Percentiles rank a stretch among this genome's conserved stretches.
phyloP scores from a whole-genome alignment of 2,888 invertebrate genomes.

The Salticus scenicus region DNA sequence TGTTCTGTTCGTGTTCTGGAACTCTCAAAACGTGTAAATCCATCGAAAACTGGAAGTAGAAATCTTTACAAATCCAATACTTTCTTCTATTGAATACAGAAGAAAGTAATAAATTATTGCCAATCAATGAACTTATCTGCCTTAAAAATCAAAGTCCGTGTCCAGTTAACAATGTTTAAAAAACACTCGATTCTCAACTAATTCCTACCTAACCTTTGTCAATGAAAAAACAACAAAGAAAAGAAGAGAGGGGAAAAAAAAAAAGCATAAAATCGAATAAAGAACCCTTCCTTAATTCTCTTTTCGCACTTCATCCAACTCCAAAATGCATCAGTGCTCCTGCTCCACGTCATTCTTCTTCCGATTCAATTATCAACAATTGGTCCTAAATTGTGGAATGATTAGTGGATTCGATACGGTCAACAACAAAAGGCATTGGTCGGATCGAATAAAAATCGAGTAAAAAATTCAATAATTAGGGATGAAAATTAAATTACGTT shows the following conservation, averaged over 20 bases:
- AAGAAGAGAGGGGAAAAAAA: background rate
- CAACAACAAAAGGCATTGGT: background rate
- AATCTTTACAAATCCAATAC: too few relatives aligned
- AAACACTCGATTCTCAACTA: too few relatives aligned
- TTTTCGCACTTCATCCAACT: background rate
- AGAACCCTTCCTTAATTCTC: background rate
- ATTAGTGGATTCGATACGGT: background rate
- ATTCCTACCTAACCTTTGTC: background rate
- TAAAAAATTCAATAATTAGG: background rate
- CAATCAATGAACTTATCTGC: too few relatives aligned
- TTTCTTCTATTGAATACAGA: too few relatives aligned
- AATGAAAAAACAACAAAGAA: background rate
- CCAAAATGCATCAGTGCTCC: background rate
- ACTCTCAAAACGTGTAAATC: too few relatives aligned
- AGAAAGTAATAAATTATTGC: too few relatives aligned
- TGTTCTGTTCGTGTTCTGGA: too few relatives aligned
- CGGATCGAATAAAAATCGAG: background rate
- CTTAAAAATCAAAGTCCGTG: too few relatives aligned
- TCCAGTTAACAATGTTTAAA: too few relatives aligned
- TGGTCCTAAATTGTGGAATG: background rate
- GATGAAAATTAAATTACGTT: background rate
- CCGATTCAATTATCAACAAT: conserved; percentile 3
- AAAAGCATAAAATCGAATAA: background rate
- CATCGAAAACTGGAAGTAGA: too few relatives aligned
- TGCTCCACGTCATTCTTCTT: background rate